Evolutionary conservation across 2,888 invertebrate species (phyloP).

Genomic region (Aromia moschata): DNA sequence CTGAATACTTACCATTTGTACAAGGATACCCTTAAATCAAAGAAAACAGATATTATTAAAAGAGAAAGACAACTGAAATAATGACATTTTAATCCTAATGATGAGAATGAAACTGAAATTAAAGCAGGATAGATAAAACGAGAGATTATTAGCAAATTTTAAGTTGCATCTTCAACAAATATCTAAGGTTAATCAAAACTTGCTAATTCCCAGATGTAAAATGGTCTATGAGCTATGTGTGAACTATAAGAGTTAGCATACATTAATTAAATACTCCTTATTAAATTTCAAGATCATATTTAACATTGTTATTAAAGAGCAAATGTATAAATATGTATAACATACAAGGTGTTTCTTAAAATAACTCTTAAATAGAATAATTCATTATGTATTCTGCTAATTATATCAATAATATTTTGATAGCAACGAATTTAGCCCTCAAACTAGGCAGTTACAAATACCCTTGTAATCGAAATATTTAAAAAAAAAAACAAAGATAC

Average conservation of each 20-base stretch:
- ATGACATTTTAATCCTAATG: not conserved
- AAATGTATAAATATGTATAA: too few relatives aligned
- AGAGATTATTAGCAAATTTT: not conserved
- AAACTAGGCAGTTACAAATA: too few relatives aligned
- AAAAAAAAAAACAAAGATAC: too few relatives aligned
- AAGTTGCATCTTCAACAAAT: not conserved
- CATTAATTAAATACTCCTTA: too few relatives aligned
- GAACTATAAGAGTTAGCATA: not conserved
- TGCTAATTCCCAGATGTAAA: not conserved
- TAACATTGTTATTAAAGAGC: too few relatives aligned
- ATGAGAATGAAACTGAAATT: not conserved
- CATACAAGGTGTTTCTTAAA: too few relatives aligned
- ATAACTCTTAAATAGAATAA: too few relatives aligned
- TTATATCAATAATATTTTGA: too few relatives aligned
- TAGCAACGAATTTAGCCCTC: too few relatives aligned
- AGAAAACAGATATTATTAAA: constrained; percentile 39
- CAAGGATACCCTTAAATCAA: constrained; percentile 45
- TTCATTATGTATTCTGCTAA: too few relatives aligned
- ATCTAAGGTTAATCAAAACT: not conserved
- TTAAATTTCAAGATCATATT: too few relatives aligned
- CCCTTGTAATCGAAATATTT: too few relatives aligned
- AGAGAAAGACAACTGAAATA: not conserved
- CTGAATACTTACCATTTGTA: constrained; percentile 42
- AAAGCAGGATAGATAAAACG: not conserved
- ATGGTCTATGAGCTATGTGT: not conserved